Percentiles rank a stretch among this genome's conserved stretches.
phyloP scores from a whole-genome alignment of 2,888 invertebrate species.

The Andricus quercusramuli region DNA sequence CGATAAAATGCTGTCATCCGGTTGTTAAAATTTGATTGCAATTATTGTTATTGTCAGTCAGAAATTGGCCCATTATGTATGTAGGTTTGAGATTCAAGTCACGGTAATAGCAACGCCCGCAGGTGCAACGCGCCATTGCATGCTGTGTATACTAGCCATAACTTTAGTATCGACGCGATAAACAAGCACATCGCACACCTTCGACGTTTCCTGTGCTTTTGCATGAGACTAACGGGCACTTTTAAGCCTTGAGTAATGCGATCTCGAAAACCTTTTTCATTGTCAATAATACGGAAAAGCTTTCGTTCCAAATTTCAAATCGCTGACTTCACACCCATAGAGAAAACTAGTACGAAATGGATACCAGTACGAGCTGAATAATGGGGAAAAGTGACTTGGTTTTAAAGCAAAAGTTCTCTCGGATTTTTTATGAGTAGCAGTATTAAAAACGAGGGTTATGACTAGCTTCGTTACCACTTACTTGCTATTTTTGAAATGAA shows the following conservation, averaged over 20 bases:
- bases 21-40: not conserved
- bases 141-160: slow-evolving; percentile 2
- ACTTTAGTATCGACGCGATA: slow-evolving; percentile 17
- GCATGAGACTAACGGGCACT: not conserved
- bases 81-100: slow-evolving; percentile 15
- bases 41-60: slow-evolving; percentile 3
- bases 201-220: slow-evolving; percentile 1
- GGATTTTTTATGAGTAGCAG: too few species aligned
- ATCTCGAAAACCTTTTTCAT: not conserved
- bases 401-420: too few species aligned
- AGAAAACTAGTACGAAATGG: too few species aligned
- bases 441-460: too few species aligned
- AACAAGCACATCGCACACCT: slow-evolving; percentile 20
- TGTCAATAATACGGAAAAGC: not conserved
- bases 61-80: slow-evolving; percentile 21
- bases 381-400: too few species aligned
- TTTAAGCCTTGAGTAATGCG: not conserved
- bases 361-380: too few species aligned
- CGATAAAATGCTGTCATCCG: not conserved
- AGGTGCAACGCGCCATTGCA: slow-evolving; percentile 2
- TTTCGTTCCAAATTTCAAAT: slow-evolving; percentile 2
- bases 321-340: not conserved
- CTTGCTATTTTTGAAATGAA: too few species aligned
- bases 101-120: not conserved
- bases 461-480: too few species aligned